These are phyloP conservation scores for Lasioglossum albipes DNA, from an alignment of 1,140 invertebrate genomes.

Conservation along the genomic window DNA sequence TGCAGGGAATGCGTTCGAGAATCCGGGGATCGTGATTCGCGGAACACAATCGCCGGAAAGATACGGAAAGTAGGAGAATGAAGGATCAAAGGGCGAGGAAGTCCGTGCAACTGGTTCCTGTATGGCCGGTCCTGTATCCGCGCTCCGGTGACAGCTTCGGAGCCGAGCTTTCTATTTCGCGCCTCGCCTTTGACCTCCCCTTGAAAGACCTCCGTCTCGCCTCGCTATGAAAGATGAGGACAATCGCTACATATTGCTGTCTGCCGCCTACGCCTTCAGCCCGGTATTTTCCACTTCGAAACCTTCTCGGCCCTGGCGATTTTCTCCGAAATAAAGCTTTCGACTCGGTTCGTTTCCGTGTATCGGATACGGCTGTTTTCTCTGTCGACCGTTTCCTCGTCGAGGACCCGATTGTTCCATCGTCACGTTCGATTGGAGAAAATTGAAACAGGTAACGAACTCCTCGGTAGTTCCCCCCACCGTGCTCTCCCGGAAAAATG, in stretches of 20 bases:
- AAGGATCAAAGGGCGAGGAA: slow-evolving; percentile 19
- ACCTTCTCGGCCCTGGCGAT: neutral
- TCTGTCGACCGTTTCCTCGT: no score
- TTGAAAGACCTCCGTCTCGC: slow-evolving; percentile 4
- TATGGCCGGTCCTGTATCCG: slow-evolving; percentile 42
- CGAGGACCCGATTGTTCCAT: neutral
- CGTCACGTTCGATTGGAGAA: neutral
- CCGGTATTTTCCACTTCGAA: neutral
- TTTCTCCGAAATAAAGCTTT: slow-evolving; percentile 1
- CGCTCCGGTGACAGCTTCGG: slow-evolving; percentile 50
- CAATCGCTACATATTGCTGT: slow-evolving; percentile 58
- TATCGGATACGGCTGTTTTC: slow-evolving; percentile 10
- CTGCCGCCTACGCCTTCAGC: neutral
- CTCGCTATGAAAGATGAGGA: slow-evolving; percentile 55
- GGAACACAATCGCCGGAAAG: slow-evolving; percentile 5
- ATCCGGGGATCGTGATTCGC: slow-evolving; percentile 7
- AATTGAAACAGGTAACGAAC: slow-evolving; percentile 14
- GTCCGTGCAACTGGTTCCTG: slow-evolving; percentile 25
- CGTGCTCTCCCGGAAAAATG: no score
- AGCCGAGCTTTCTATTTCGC: slow-evolving; percentile 45
- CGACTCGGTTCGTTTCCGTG: slow-evolving; percentile 34
- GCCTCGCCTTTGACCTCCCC: slow-evolving; percentile 8
- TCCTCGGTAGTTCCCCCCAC: no score
- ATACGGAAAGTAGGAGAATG: neutral
- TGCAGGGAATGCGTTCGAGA: no score